Evolutionary conservation across 2,797 vertebrate species (phyloP).

Genomic region (Gymnothorax javanicus): DNA sequence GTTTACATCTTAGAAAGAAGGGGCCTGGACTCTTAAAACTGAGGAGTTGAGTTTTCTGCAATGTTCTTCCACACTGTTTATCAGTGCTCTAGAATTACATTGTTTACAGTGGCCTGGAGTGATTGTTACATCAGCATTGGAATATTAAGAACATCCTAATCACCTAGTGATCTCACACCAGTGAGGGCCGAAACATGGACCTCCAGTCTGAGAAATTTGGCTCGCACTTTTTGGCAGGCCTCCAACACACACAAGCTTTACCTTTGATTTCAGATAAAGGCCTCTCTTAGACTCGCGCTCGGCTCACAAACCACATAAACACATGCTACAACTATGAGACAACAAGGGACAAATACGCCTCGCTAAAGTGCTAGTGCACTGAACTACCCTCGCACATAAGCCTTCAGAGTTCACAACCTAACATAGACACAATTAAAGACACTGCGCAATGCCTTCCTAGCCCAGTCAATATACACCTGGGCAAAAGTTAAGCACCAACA

Average conservation of each 20-base stretch:
- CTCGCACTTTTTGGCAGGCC: not conserved
- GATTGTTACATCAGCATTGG: too few relatives aligned
- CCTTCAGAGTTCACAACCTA: not conserved
- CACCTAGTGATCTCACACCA: too few relatives aligned
- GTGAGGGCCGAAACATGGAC: too few relatives aligned
- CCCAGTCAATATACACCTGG: slow-evolving; percentile 50
- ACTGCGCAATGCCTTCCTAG: slow-evolving; percentile 56
- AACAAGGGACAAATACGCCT: not conserved
- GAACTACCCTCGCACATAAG: not conserved
- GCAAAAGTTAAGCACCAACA: too few relatives aligned
- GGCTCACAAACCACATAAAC: not conserved
- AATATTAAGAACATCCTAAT: too few relatives aligned
- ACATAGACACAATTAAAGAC: slow-evolving; percentile 51
- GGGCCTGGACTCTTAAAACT: too few relatives aligned
- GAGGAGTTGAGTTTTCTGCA: too few relatives aligned
- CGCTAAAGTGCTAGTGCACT: not conserved
- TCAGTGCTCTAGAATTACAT: too few relatives aligned
- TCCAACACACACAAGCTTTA: not conserved
- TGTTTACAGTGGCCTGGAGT: too few relatives aligned
- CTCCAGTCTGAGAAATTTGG: too few relatives aligned
- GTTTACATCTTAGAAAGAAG: too few relatives aligned
- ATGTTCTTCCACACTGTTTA: too few relatives aligned
- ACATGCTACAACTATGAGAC: not conserved
- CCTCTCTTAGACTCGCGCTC: not conserved
- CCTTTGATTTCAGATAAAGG: not conserved